These are phyloP conservation scores for Sinocyclocheilus grahami DNA, from an alignment of 2,113 vertebrate species.

Conservation along the genomic window DNA sequence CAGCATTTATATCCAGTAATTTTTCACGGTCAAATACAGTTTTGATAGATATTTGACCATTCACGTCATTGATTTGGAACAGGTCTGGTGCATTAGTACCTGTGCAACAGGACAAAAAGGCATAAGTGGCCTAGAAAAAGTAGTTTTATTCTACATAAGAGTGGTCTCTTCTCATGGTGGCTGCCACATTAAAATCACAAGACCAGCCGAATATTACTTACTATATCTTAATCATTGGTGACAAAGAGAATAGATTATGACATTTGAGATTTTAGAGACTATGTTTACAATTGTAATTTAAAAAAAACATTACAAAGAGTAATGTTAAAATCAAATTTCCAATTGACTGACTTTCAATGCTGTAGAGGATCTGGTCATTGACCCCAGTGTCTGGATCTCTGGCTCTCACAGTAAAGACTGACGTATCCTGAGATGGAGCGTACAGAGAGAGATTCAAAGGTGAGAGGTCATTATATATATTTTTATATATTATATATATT, in stretches of 20 bases:
- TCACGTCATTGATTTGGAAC: constrained; percentile 67
- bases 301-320: background rate
- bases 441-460: constrained; percentile 23
- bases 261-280: background rate
- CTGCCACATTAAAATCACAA: background rate
- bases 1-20: constrained; percentile 64
- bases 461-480: background rate
- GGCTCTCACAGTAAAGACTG: constrained; percentile 75
- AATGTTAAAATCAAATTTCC: background rate
- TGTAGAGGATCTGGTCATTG: constrained; percentile 71
- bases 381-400: constrained; percentile 81
- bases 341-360: constrained; percentile 74
- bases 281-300: background rate
- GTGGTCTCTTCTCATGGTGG: background rate
- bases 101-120: constrained; percentile 48
- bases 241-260: background rate
- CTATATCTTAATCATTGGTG: background rate
- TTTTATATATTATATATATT: background rate
- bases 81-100: constrained; percentile 57
- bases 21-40: constrained; percentile 80
- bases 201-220: background rate
- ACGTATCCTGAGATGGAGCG: constrained; percentile 61
- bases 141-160: background rate
- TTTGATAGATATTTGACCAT: constrained; percentile 76
- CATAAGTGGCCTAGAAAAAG: background rate